phyloP scores from a whole-genome alignment of 92 coral and sea anemone species.

The Epizoanthus rinbou region DNA sequence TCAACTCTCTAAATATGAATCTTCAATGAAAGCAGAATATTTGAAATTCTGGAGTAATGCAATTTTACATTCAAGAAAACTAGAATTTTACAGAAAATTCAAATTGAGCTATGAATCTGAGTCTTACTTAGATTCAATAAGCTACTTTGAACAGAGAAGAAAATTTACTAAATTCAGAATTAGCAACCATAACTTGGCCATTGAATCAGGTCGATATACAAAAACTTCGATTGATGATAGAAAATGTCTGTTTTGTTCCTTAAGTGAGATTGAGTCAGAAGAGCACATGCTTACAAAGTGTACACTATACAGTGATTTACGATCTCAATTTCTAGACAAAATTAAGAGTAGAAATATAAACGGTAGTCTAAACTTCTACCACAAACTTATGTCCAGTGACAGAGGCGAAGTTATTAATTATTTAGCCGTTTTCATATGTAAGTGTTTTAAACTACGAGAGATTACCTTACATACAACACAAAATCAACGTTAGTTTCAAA shows the following conservation, averaged over 20 bases:
- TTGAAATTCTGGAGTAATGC: background rate
- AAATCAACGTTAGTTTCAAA: conserved; percentile 10
- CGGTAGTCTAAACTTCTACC: background rate
- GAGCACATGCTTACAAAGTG: too few relatives aligned
- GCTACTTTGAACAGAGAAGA: background rate
- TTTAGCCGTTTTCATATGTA: conserved; percentile 11
- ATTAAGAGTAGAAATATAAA: conserved; percentile 12
- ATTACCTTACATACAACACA: background rate
- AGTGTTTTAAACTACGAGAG: conserved; percentile 15
- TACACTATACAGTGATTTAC: too few relatives aligned
- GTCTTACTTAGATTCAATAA: background rate
- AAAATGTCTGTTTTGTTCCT: too few relatives aligned
- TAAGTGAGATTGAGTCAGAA: too few relatives aligned
- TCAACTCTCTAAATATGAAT: background rate
- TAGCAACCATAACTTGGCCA: conserved; percentile 3
- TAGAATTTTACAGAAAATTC: too few relatives aligned
- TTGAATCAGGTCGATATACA: conserved; percentile 2
- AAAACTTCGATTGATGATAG: conserved; percentile 2
- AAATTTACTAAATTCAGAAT: too few relatives aligned
- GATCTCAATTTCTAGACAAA: conserved; percentile 10
- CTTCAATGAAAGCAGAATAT: background rate
- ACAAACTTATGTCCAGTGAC: conserved; percentile 4
- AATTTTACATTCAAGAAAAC: too few relatives aligned
- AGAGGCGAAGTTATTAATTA: conserved; percentile 4
- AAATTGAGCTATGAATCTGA: background rate